Evolutionary conservation across 2,113 vertebrate species (phyloP).

Genomic region (Motacilla alba): DNA sequence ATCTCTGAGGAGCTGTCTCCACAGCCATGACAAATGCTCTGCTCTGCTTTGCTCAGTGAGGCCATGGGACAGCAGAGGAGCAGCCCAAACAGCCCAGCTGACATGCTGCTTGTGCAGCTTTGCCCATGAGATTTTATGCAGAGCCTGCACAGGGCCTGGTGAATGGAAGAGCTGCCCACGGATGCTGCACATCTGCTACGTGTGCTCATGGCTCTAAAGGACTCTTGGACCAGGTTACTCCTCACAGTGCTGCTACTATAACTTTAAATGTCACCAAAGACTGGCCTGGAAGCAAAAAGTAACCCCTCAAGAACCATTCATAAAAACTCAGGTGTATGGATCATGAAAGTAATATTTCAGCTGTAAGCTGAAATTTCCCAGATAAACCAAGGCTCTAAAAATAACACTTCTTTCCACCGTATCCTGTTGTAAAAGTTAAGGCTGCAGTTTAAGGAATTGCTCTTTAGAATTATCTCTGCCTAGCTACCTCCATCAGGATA

Average conservation of each 20-base stretch:
- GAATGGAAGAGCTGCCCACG: not conserved
- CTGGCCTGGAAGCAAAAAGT: not conserved
- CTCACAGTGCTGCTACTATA: not conserved
- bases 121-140: not conserved
- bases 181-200: not conserved
- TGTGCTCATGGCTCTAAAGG: not conserved
- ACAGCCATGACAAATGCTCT: not conserved
- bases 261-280: constrained; percentile 7
- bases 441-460: not conserved
- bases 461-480: not conserved
- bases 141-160: not conserved
- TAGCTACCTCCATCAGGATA: not conserved
- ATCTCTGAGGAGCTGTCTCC: not conserved
- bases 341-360: not conserved
- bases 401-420: not conserved
- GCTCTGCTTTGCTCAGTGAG: not conserved
- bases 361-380: not conserved
- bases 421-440: not conserved
- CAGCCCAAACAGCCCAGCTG: not conserved
- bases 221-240: not conserved
- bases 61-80: not conserved
- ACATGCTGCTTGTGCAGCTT: not conserved
- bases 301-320: not conserved
- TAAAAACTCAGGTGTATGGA: not conserved
- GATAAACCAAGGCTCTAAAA: not conserved